Conservation (phyloP, 2,888 invertebrate genomes). For the Sepioteuthis lessoniana region DNA sequence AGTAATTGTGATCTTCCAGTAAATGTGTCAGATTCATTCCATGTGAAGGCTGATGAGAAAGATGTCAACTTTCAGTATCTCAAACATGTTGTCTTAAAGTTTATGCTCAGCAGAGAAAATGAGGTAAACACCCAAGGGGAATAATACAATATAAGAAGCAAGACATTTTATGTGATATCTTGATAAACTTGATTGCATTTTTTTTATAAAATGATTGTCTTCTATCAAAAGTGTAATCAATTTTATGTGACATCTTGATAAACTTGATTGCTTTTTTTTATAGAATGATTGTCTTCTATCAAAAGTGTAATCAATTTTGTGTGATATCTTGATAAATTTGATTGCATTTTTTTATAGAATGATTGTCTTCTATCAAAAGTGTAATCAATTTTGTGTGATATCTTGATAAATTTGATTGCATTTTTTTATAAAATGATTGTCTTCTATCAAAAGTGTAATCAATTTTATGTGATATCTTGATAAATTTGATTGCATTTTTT, state of each 20-base stretch:
- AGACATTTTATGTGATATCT: not conserved
- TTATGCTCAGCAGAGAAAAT: constrained; percentile 89
- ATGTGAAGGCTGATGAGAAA: constrained; percentile 67
- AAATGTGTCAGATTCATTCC: constrained; percentile 40
- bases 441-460: not conserved
- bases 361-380: not conserved
- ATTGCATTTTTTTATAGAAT: not conserved
- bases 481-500: too few species aligned
- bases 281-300: not conserved
- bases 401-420: not conserved
- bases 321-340: not conserved
- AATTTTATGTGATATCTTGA: not conserved
- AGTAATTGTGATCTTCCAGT: constrained; percentile 41
- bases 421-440: not conserved
- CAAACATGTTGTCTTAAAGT: constrained; percentile 93
- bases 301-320: not conserved
- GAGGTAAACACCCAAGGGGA: constrained; percentile 76
- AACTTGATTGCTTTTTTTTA: not conserved
- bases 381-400: not conserved
- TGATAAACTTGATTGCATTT: not conserved
- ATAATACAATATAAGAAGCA: not conserved
- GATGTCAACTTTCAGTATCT: constrained; percentile 89
- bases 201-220: not conserved
- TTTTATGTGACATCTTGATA: not conserved
- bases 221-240: not conserved